Base-by-base conservation (phyloP, 2,888 invertebrate species). In the Nematopogon swammerdamellus region DNA sequence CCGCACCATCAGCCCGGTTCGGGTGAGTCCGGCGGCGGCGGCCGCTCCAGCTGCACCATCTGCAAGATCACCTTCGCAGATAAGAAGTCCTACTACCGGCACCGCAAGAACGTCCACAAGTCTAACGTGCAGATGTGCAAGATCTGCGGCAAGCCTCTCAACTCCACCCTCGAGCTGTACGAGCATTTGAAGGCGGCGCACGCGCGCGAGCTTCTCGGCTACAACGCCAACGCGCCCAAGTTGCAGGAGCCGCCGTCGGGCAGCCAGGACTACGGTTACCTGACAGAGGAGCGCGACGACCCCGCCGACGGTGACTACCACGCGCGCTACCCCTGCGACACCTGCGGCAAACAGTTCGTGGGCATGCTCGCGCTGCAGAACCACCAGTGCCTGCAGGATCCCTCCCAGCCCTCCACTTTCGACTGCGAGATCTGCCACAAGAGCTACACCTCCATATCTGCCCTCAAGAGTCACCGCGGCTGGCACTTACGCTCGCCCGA, bases 341-440 rank as follows among this genome's bases (percentile, higher is more conserved):
- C 73, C 0, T 84, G 84, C 57, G 80, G 82, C 17, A 82, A 82
- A 59, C 73, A 79, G 54, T 83, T 83, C 53, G 74, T 81, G 0
- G 82, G 79, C 1, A 60, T 73, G 47, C 68, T 81, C 4, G 80
- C 80, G 1, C 63, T 84, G 50, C 80, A 80, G 55, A 76, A 79
- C 57, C 85, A 85, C 53, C 83, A 82, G 54, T 76, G 79, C 51
- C 70, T 82, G 44, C 80, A 77, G 50, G 72, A 69, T 51, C 54
- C 62, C 4, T 56, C 64, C 5, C 70, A 70, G 49, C 72, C 72
- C 10, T 73, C 73, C 58, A 77, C 76, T 0, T 83, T 82, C 52
- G 81, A 82, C 51, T 88, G 88, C 57, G 83, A 83, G 53, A 81
- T 86, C 19, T 88, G 88, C 56, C 82, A 84, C 53, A 84, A 86